Conservation (phyloP, 2,888 invertebrate species). For the Lasioglossum vierecki region DNA sequence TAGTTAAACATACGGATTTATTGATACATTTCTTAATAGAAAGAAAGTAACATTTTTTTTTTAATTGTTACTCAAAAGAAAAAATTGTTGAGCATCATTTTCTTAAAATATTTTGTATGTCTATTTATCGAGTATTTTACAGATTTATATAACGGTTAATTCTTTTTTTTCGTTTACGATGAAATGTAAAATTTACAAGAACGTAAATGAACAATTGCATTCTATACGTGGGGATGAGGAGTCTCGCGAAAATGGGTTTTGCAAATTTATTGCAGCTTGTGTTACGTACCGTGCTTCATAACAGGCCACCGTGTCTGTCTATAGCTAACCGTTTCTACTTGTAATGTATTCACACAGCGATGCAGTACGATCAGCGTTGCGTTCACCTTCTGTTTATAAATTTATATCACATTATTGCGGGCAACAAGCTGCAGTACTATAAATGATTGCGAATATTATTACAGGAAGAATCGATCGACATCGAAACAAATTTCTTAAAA, state of each 20-base stretch:
- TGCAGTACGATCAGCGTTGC: neutral
- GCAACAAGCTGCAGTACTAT: neutral
- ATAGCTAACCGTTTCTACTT: neutral
- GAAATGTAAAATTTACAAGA: neutral
- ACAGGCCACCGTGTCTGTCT: neutral
- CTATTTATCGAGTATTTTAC: neutral
- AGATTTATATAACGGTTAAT: neutral
- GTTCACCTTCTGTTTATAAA: neutral
- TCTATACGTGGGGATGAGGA: neutral
- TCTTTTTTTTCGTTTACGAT: neutral
- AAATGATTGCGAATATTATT: neutral
- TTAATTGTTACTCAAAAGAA: neutral
- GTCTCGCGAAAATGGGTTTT: slow-evolving; percentile 5
- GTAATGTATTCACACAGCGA: neutral
- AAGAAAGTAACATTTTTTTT: neutral
- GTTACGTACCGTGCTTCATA: neutral
- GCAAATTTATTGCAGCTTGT: neutral
- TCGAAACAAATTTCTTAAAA: neutral
- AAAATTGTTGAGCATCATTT: neutral
- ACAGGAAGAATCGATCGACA: neutral
- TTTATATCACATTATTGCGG: neutral
- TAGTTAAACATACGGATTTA: neutral
- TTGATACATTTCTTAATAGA: neutral
- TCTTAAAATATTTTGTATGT: no score
- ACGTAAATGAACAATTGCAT: neutral